Base-by-base conservation (phyloP, 2,888 invertebrate species). In the Macrophya alboannulata region DNA sequence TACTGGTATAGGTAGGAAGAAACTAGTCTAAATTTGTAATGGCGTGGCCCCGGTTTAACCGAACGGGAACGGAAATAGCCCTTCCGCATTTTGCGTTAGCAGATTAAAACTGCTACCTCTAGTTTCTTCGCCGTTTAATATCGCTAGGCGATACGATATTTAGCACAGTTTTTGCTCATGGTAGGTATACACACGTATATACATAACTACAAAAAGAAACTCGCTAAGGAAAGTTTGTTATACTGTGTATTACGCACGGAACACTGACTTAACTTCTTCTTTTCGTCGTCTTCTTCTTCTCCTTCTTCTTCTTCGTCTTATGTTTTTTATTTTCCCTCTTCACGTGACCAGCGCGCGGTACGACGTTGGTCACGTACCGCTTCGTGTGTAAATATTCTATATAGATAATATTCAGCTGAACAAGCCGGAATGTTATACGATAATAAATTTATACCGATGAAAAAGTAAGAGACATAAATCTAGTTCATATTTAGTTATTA, bases 351-450 rank as follows among this genome's bases (percentile, higher is more conserved):
- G n/a, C 55, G 55, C 55, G 55, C 55, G 55, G 31, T 31, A 31
- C 3, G 31, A 31, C 31, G 31, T 1, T 31, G 31, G 55, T 55
- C 55, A 55, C 55, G 55, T 55, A 55, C n/a, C 6, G n/a, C n/a
- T 17, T n/a, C n/a, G 55, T 55, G 55, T 55, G 55, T 55, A 55
- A 55, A 55, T 55, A 55, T 55, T 55, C 55, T 55, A 55, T 55
- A 55, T 55, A 55, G 55, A 55, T 55, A 55, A 55, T 55, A 55
- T 55, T 55, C 17, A n/a, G 55, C n/a, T 55, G 55, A n/a, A 8
- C 55, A 55, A 51, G 17, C 1, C 31, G 31, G 51, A 51, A 51
- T n/a, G 17, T 51, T 0, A 31, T 31, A 51, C 51, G 51, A 51
- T 51, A 51, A 51, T 17, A 51, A 51, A 51, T 51, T 31, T 31